These are phyloP conservation scores for Malurus leucopterus DNA, from an alignment of 2,797 vertebrate genomes.

Conservation along the genomic window DNA sequence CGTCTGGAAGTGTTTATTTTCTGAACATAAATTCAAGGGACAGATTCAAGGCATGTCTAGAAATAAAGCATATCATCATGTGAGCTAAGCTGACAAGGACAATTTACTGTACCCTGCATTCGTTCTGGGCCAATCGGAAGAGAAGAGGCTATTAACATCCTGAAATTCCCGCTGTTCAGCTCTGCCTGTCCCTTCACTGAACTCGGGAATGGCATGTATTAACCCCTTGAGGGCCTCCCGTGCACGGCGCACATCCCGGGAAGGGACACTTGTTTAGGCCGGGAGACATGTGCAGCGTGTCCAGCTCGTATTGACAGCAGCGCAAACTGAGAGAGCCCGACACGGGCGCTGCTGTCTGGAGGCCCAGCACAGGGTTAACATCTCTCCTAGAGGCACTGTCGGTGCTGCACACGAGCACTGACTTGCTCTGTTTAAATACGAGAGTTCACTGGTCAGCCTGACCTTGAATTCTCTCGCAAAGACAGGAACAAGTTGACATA, in stretches of 20 bases:
- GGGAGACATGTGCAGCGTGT: not conserved
- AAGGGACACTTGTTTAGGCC: conserved; percentile 36
- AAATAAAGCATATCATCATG: conserved; percentile 84
- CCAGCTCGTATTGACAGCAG: conserved; percentile 3
- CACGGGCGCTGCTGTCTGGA: not conserved
- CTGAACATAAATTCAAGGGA: conserved; percentile 82
- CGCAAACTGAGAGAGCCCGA: not conserved
- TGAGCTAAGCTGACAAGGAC: conserved; percentile 82
- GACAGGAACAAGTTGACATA: conserved; percentile 28
- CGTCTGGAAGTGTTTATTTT: conserved; percentile 84
- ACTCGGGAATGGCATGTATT: conserved; percentile 75
- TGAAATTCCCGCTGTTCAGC: conserved; percentile 73
- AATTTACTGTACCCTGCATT: conserved; percentile 81
- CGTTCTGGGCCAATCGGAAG: conserved; percentile 75
- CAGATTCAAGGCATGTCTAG: conserved; percentile 83
- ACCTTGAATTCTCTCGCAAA: conserved; percentile 47
- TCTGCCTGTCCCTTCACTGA: conserved; percentile 76
- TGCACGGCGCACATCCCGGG: not conserved
- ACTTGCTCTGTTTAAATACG: conserved; percentile 3
- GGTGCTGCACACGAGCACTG: not conserved
- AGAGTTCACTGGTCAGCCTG: conserved; percentile 56
- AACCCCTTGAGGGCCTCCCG: conserved; percentile 67
- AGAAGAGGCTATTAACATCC: conserved; percentile 77
- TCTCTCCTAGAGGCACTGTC: conserved; percentile 13
- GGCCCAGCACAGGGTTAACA: conserved; percentile 47